These are phyloP conservation scores for Sycophila sp. DNA, from an alignment of 1,140 invertebrate species.

Conservation along the genomic window DNA sequence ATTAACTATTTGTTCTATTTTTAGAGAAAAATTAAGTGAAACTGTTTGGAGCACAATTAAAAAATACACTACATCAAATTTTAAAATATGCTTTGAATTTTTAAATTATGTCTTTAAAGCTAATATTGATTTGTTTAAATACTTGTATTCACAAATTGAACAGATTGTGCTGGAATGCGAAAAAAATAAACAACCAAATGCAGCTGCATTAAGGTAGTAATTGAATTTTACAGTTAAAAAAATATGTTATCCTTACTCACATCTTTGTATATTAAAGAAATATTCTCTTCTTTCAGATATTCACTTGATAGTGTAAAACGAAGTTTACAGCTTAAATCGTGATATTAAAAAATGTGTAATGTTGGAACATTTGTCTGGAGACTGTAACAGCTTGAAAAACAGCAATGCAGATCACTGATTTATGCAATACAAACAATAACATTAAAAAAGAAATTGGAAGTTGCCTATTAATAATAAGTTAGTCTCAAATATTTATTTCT, in stretches of 20 bases:
- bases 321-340: neutral
- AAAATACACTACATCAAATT: slow-evolving; percentile 45
- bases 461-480: slow-evolving; percentile 12
- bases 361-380: too few relatives aligned
- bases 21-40: slow-evolving; percentile 51
- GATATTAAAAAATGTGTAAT: neutral
- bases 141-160: slow-evolving; percentile 46
- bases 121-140: slow-evolving; percentile 43
- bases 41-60: slow-evolving; percentile 40
- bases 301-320: slow-evolving; percentile 9
- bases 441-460: slow-evolving; percentile 8
- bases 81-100: slow-evolving; percentile 51
- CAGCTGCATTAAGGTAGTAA: slow-evolving; percentile 53
- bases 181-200: slow-evolving; percentile 44
- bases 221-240: neutral
- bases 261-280: neutral
- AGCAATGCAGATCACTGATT: too few relatives aligned
- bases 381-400: too few relatives aligned
- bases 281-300: slow-evolving; percentile 14
- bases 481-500: slow-evolving; percentile 49
- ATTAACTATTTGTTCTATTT: slow-evolving; percentile 21
- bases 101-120: slow-evolving; percentile 44
- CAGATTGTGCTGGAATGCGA: slow-evolving; percentile 49
- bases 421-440: neutral
- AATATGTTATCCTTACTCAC: neutral